Evolutionary conservation across 2,797 vertebrate genomes (phyloP).

Genomic region (Phalloptychus januarius): DNA sequence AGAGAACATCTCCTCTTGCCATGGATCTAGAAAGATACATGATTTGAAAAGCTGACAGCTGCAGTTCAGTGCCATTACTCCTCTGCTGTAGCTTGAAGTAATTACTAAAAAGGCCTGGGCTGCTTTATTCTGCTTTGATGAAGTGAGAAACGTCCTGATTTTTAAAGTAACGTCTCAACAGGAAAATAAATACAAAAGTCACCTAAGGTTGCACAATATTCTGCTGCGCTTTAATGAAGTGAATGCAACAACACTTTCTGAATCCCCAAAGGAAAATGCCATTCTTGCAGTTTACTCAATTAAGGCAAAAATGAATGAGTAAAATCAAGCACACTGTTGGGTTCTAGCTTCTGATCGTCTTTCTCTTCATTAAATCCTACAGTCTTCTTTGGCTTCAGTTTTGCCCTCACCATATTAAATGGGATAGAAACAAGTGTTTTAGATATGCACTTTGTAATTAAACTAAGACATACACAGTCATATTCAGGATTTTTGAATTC

Average conservation of each 20-base stretch:
- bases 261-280: neutral
- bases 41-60: conserved; percentile 52
- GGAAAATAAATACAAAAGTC: neutral
- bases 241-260: neutral
- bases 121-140: conserved; percentile 66
- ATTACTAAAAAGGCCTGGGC: conserved; percentile 66
- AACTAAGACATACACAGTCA: neutral
- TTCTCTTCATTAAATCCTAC: neutral
- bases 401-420: neutral
- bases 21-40: conserved; percentile 25
- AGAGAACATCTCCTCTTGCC: conserved; percentile 24
- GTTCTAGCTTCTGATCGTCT: neutral
- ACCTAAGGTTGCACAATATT: neutral
- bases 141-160: conserved; percentile 52
- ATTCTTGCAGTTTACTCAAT: neutral
- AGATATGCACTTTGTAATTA: neutral
- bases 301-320: neutral
- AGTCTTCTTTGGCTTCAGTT: neutral
- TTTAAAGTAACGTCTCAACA: conserved; percentile 6
- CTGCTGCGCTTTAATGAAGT: neutral
- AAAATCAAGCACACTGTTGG: neutral
- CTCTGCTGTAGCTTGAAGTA: conserved; percentile 61
- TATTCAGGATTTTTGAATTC: neutral
- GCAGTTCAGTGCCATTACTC: conserved; percentile 56
- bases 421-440: neutral